A percentile compares a stretch with the other conserved stretches of the same genome.
Evolutionary conservation across 2,888 invertebrate genomes (phyloP).

Genomic region (Oscheius sp.): DNA sequence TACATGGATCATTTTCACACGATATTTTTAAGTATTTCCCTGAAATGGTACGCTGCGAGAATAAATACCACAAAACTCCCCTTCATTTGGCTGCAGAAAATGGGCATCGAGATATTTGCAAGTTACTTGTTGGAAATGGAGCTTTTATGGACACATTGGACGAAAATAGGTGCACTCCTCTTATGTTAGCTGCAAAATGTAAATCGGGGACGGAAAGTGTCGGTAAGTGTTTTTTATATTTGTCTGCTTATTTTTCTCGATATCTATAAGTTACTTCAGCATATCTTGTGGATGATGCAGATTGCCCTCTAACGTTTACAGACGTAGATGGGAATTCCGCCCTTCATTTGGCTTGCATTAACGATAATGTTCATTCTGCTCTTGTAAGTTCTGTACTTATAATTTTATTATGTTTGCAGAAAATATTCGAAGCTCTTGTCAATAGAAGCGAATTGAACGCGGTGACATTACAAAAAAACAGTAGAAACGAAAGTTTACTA

Average conservation of each 20-base stretch:
- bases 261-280: background rate
- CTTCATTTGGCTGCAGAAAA: slow-evolving; percentile 95
- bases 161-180: slow-evolving; percentile 30
- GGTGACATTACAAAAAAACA: background rate
- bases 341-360: slow-evolving; percentile 37
- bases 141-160: slow-evolving; percentile 36
- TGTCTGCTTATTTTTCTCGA: background rate
- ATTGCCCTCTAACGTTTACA: background rate
- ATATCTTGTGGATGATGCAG: slow-evolving; percentile 15
- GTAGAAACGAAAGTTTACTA: background rate
- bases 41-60: slow-evolving; percentile 30
- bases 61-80: slow-evolving; percentile 82
- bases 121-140: slow-evolving; percentile 22
- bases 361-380: slow-evolving; percentile 31
- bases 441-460: background rate
- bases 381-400: background rate
- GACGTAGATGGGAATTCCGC: slow-evolving; percentile 38
- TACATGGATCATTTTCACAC: background rate
- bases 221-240: background rate
- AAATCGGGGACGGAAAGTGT: background rate
- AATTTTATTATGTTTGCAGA: background rate
- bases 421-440: background rate
- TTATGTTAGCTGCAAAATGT: slow-evolving; percentile 37
- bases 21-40: slow-evolving; percentile 17
- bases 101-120: slow-evolving; percentile 96